Conservation (phyloP, 2,797 vertebrate genomes). For the Glossophaga mutica region DNA sequence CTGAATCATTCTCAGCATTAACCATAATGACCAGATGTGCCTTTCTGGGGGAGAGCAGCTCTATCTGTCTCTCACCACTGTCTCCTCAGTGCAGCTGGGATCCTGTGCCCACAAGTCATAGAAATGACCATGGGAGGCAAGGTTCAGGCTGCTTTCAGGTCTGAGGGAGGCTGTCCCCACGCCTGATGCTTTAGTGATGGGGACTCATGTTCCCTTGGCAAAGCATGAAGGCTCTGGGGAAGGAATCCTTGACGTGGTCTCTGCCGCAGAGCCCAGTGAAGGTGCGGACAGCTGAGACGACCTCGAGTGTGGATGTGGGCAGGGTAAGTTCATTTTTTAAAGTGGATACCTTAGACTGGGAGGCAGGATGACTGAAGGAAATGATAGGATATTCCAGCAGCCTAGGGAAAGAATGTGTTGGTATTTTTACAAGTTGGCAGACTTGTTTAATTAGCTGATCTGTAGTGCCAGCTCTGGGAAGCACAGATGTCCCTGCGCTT, state of each 20-base stretch:
- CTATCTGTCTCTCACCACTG: neutral
- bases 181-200: neutral
- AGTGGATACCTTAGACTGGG: neutral
- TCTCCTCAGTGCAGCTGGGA: neutral
- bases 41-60: neutral
- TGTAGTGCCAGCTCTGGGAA: constrained; percentile 42
- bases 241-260: neutral
- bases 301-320: neutral
- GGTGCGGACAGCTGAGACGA: neutral
- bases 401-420: constrained; percentile 44
- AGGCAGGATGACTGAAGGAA: constrained; percentile 26
- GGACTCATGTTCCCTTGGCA: neutral
- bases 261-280: neutral
- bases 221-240: neutral
- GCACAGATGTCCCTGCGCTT: constrained; percentile 64
- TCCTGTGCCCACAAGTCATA: neutral
- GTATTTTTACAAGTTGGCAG: constrained; percentile 62
- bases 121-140: neutral
- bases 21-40: neutral
- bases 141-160: neutral
- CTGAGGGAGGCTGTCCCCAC: neutral
- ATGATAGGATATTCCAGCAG: constrained; percentile 40
- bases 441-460: constrained; percentile 56
- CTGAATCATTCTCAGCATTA: neutral
- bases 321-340: constrained; percentile 21